Evolutionary conservation across 1,140 invertebrate species (phyloP).

Genomic region (Drosophila miranda): DNA sequence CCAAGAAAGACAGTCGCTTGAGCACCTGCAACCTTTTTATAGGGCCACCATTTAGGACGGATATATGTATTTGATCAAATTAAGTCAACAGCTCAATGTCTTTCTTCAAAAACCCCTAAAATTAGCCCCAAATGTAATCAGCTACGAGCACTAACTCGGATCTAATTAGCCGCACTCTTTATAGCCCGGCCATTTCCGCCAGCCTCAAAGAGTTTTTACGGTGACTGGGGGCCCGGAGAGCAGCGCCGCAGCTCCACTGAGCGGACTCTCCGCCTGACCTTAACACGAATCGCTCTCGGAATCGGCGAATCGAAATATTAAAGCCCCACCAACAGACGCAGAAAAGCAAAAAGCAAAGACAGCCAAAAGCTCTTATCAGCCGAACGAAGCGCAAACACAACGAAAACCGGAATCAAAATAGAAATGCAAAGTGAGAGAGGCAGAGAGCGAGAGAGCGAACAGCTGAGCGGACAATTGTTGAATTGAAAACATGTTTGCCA

Average conservation of each 20-base stretch:
- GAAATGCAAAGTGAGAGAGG: conserved; percentile 35
- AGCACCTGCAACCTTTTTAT: background rate
- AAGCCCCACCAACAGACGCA: conserved; percentile 14
- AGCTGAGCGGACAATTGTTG: conserved; percentile 16
- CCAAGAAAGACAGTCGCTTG: too few species aligned
- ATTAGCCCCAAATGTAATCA: conserved; percentile 2
- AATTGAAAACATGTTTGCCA: conserved; percentile 19
- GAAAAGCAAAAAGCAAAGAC: conserved; percentile 16
- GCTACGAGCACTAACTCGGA: conserved; percentile 14
- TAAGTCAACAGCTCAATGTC: conserved; percentile 7
- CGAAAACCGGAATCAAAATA: conserved; percentile 73
- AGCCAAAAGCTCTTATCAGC: conserved; percentile 52
- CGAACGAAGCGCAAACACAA: conserved; percentile 38
- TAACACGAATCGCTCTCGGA: conserved; percentile 26
- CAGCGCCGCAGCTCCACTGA: conserved; percentile 2
- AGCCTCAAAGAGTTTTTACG: conserved; percentile 14
- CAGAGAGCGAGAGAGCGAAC: background rate
- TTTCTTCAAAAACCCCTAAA: background rate
- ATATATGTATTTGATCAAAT: conserved; percentile 4
- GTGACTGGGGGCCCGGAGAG: background rate
- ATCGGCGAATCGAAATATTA: conserved; percentile 19
- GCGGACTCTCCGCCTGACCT: conserved; percentile 21
- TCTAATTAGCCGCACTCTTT: conserved; percentile 21
- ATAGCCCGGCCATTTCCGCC: conserved; percentile 50
- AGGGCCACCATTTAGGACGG: background rate